phyloP scores from a whole-genome alignment of 2,113 vertebrate species.

The Notothenia coriiceps region DNA sequence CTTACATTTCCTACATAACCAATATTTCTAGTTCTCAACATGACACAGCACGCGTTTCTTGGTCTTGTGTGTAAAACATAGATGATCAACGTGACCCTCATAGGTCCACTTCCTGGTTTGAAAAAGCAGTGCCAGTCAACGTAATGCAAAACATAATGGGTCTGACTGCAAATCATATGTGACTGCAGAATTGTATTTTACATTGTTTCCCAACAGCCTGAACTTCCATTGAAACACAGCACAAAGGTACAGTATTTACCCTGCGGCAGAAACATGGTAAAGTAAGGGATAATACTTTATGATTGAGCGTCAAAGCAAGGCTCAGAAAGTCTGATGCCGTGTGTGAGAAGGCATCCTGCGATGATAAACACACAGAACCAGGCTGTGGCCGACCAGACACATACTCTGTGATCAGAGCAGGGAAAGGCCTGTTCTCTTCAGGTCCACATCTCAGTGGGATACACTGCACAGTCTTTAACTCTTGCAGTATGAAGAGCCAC shows the following conservation, averaged over 20 bases:
- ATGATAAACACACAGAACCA: slow-evolving; percentile 66
- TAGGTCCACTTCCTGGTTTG: neutral
- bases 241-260: slow-evolving; percentile 23
- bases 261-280: slow-evolving; percentile 6
- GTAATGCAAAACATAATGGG: neutral
- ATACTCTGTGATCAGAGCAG: slow-evolving; percentile 59
- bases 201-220: slow-evolving; percentile 1
- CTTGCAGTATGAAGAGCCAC: slow-evolving; percentile 41
- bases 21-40: neutral
- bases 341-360: slow-evolving; percentile 53
- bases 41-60: neutral
- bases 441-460: slow-evolving; percentile 62
- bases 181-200: slow-evolving; percentile 7
- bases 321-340: slow-evolving; percentile 49
- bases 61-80: neutral
- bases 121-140: neutral
- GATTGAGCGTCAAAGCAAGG: slow-evolving; percentile 10
- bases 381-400: slow-evolving; percentile 35
- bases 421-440: slow-evolving; percentile 28
- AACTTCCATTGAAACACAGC: slow-evolving; percentile 18
- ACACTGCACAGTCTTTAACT: slow-evolving; percentile 44
- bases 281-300: slow-evolving; percentile 29
- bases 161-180: neutral
- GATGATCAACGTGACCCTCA: neutral
- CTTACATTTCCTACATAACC: neutral